Evolutionary conservation across 2,888 invertebrate genomes (phyloP).

Genomic region (Troides oblongomaculatus): DNA sequence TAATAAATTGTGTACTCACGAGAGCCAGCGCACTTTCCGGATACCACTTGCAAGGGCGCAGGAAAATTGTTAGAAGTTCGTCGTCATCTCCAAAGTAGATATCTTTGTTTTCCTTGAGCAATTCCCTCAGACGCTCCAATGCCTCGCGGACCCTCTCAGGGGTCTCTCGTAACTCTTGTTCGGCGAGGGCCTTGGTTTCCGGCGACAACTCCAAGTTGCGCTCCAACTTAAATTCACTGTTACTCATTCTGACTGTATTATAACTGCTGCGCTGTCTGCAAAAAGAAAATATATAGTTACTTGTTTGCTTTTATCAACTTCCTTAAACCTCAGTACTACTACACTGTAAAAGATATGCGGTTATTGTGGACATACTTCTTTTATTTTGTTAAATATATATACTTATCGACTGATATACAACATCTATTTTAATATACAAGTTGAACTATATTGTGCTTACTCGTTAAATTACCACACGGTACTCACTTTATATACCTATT

Average conservation of each 20-base stretch:
- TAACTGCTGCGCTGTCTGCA: conserved; percentile 40
- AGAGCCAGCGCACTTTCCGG: conserved; percentile 88
- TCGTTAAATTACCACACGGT: no score
- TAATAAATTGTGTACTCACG: conserved; percentile 73
- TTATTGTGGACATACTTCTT: no score
- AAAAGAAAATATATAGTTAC: conserved; percentile 2
- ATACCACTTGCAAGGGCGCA: conserved; percentile 91
- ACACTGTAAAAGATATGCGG: no score
- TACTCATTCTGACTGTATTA: conserved; percentile 52
- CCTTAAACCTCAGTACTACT: no score
- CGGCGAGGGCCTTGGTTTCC: conserved; percentile 81
- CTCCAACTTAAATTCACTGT: conserved; percentile 80
- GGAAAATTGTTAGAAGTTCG: conserved; percentile 87
- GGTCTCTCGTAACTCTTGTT: conserved; percentile 84
- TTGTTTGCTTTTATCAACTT: no score
- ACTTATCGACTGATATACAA: no score
- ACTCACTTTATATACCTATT: no score
- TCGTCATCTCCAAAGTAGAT: conserved; percentile 86
- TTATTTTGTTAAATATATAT: no score
- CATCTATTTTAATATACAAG: no score
- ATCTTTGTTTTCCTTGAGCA: conserved; percentile 84
- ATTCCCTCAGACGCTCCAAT: conserved; percentile 80
- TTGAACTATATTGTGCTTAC: no score
- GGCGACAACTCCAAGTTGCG: conserved; percentile 78
- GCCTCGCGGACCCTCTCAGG: conserved; percentile 83